Conservation (phyloP, 1,140 invertebrate genomes). For the Drosophila pruinosa region DNA sequence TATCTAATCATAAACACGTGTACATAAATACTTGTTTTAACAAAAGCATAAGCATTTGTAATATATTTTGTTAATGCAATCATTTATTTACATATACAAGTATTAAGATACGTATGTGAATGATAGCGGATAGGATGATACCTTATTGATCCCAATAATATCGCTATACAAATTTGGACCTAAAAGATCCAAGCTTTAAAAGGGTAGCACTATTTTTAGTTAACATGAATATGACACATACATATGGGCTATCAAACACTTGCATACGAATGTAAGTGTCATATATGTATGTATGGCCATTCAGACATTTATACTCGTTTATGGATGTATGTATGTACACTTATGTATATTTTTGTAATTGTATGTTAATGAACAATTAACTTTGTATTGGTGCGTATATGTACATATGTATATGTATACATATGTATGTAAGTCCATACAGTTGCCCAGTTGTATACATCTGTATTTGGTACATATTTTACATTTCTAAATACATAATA, state of each 20-base stretch:
- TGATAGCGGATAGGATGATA: too few relatives aligned
- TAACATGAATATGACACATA: not conserved
- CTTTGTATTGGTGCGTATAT: not conserved
- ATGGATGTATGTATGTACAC: not conserved
- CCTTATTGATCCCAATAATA: conserved; percentile 7
- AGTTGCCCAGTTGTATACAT: too few relatives aligned
- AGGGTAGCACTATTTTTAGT: not conserved
- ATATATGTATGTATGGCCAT: conserved; percentile 1
- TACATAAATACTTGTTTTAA: not conserved
- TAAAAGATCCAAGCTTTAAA: not conserved
- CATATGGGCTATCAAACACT: too few relatives aligned
- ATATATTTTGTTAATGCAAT: too few relatives aligned
- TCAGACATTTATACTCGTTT: too few relatives aligned
- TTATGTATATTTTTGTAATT: not conserved
- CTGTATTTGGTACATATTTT: too few relatives aligned
- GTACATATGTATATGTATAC: not conserved
- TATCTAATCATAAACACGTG: not conserved
- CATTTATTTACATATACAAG: not conserved
- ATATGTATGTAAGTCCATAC: not conserved
- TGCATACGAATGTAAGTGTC: too few relatives aligned
- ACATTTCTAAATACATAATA: not conserved
- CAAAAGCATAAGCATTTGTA: too few relatives aligned
- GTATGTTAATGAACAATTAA: not conserved
- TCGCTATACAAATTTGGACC: conserved; percentile 1
- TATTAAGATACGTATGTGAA: not conserved